Conservation (phyloP, 2,888 invertebrate genomes). For the Escarpia spicata region DNA sequence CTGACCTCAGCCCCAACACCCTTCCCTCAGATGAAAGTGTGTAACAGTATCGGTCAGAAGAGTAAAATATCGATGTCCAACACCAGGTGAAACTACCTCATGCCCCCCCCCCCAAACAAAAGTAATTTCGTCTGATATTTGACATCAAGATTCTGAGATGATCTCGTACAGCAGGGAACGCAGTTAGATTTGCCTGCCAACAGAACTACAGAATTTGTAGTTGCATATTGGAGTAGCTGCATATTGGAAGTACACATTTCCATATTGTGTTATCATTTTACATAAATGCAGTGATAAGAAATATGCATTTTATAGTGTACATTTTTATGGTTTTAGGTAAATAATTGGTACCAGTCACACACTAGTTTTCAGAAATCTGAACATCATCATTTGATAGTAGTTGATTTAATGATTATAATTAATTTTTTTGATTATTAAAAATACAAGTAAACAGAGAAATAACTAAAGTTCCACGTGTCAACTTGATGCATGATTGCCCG, state of each 20-base stretch:
- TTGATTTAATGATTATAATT: not conserved
- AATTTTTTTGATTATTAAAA: not conserved
- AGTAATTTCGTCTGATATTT: too few relatives aligned
- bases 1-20: too few relatives aligned
- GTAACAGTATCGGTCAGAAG: too few relatives aligned
- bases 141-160: too few relatives aligned
- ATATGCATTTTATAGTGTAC: not conserved
- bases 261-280: not conserved
- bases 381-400: not conserved
- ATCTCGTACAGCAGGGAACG: not conserved
- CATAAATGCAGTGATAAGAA: not conserved
- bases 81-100: too few relatives aligned
- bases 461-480: not conserved
- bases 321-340: not conserved
- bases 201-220: not conserved
- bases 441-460: not conserved
- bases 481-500: not conserved
- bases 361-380: not conserved
- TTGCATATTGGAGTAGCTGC: not conserved
- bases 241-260: not conserved
- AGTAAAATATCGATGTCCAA: too few relatives aligned
- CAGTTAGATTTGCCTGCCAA: not conserved
- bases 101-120: too few relatives aligned
- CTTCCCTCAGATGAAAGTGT: too few relatives aligned
- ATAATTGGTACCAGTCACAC: not conserved